Conservation (phyloP, 2,888 invertebrate species). For the Eilema sororculum region DNA sequence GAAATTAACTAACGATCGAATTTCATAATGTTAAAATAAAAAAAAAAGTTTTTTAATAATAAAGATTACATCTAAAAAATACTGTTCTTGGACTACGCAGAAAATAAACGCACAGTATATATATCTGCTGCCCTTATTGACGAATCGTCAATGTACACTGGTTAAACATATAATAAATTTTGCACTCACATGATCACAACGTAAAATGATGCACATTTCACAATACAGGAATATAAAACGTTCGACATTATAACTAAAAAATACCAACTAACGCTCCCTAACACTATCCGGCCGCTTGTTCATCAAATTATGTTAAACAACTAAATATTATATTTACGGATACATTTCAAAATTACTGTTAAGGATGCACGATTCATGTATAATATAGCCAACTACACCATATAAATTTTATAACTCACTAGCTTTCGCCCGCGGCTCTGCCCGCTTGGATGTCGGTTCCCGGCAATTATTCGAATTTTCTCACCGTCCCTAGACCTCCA, state of each 20-base stretch:
- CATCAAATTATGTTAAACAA: constrained; percentile 14
- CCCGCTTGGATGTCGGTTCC: no score
- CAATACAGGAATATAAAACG: constrained; percentile 80
- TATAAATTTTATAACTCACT: neutral
- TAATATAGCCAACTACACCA: constrained; percentile 15
- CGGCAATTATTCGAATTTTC: no score
- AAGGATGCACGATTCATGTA: constrained; percentile 7
- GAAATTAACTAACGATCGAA: constrained; percentile 87
- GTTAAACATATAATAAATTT: constrained; percentile 77
- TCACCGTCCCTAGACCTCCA: no score
- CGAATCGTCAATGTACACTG: constrained; percentile 75
- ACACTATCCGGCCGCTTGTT: constrained; percentile 53
- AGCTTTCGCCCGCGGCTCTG: no score
- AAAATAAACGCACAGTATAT: constrained; percentile 72
- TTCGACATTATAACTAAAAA: constrained; percentile 63
- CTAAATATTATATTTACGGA: constrained; percentile 22
- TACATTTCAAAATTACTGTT: constrained; percentile 27
- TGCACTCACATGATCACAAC: constrained; percentile 86
- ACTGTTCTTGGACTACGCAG: constrained; percentile 85
- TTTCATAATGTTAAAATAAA: constrained; percentile 84
- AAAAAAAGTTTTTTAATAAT: constrained; percentile 81
- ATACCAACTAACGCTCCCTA: constrained; percentile 51
- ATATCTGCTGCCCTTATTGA: constrained; percentile 81
- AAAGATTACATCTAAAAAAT: constrained; percentile 86
- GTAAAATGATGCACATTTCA: constrained; percentile 85